phyloP scores from a whole-genome alignment of 2,113 vertebrate species.

The Ameiurus melas region DNA sequence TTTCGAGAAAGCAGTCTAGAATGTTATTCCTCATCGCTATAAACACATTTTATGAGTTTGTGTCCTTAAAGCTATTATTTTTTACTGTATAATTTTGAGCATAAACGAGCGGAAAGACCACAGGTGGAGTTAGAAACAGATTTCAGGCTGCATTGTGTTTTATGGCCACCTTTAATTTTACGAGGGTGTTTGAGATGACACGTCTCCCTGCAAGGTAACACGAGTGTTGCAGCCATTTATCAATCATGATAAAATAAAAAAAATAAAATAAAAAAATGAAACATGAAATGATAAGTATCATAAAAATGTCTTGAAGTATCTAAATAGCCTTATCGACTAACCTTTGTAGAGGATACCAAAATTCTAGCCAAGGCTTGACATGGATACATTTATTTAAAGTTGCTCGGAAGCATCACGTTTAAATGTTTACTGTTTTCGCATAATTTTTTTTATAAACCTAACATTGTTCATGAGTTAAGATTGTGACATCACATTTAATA shows the following conservation, averaged over 20 bases:
- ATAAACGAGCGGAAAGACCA: conserved; percentile 66
- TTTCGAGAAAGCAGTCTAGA: not conserved
- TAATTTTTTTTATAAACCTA: not conserved
- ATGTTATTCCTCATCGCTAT: not conserved
- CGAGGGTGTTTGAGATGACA: conserved; percentile 62
- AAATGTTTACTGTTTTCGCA: not conserved
- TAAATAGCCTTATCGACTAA: not conserved
- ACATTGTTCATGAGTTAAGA: no score
- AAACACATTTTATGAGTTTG: conserved; percentile 4
- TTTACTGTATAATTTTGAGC: conserved; percentile 70
- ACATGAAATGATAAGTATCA: not conserved
- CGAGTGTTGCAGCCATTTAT: not conserved
- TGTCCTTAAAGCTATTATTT: conserved; percentile 46
- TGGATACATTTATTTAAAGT: not conserved
- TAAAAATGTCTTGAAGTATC: not conserved
- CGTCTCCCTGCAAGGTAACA: conserved; percentile 61
- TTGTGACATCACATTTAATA: no score
- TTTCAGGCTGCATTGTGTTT: conserved; percentile 69
- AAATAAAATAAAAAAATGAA: not conserved
- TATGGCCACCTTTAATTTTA: conserved; percentile 75
- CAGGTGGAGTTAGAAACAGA: conserved; percentile 75
- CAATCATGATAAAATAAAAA: not conserved
- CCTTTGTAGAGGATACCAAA: not conserved
- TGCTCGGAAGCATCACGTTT: not conserved
- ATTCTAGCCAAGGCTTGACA: not conserved